Conservation (phyloP, 2,797 vertebrate genomes). For the Cichlasoma orientale region DNA sequence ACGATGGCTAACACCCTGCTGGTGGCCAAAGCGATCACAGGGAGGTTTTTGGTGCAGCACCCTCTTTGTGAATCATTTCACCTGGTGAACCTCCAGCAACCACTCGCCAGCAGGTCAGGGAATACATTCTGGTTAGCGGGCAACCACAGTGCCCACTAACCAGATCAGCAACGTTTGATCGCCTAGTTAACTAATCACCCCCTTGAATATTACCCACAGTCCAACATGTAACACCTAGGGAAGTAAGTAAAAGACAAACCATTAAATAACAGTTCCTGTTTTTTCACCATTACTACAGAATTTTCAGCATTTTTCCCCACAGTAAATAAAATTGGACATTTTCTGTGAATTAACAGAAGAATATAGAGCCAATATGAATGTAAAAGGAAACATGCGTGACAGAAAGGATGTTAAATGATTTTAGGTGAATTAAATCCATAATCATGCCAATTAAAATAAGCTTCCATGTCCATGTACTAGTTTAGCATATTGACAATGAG, state of each 20-base stretch:
- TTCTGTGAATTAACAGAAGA: too few relatives aligned
- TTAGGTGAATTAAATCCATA: not conserved
- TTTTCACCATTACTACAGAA: not conserved
- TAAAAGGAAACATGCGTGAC: not conserved
- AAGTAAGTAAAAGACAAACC: not conserved
- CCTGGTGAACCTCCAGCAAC: not conserved
- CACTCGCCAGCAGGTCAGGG: not conserved
- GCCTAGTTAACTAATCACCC: rapidly evolving
- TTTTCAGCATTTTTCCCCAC: not conserved
- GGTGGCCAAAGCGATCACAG: not conserved
- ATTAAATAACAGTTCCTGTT: not conserved
- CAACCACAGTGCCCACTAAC: not conserved
- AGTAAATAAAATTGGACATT: not conserved
- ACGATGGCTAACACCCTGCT: not conserved
- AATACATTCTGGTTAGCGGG: rapidly evolving
- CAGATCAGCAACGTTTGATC: rapidly evolving
- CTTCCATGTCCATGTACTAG: not conserved
- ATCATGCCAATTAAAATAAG: not conserved
- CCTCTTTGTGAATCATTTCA: not conserved
- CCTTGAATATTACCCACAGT: rapidly evolving
- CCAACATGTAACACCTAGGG: not conserved
- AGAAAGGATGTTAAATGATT: not conserved
- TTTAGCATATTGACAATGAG: not conserved
- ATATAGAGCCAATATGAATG: rapidly evolving
- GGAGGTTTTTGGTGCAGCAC: not conserved